phyloP scores from a whole-genome alignment of 2,888 invertebrate species.

The Sminthurides aquaticus region DNA sequence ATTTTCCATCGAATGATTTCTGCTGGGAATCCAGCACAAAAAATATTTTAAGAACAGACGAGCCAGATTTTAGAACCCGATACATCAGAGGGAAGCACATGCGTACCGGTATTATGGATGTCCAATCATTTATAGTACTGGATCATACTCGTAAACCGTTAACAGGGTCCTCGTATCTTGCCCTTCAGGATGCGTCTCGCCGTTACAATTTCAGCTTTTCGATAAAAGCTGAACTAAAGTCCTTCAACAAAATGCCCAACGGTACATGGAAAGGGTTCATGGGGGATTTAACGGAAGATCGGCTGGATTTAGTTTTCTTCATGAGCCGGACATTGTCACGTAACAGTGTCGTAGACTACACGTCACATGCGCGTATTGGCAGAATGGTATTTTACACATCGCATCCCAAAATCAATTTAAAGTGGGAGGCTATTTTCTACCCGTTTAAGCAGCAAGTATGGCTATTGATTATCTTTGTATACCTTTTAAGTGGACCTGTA shows the following conservation, averaged over 20 bases:
- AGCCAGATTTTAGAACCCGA: background rate
- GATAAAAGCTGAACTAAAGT: background rate
- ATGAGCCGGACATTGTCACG: background rate
- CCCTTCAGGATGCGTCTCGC: background rate
- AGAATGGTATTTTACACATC: background rate
- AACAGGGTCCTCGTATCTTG: background rate
- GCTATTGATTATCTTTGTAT: background rate
- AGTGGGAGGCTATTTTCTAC: background rate
- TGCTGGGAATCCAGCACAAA: no score
- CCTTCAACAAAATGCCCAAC: background rate
- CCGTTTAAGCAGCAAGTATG: background rate
- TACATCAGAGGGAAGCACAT: background rate
- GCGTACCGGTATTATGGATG: background rate
- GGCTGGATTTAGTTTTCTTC: background rate
- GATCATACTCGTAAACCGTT: background rate
- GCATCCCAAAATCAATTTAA: background rate
- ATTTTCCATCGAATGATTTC: background rate
- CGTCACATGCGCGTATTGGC: background rate
- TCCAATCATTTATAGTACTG: background rate
- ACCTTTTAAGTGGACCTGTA: background rate
- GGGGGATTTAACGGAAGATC: background rate
- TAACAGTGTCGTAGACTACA: background rate
- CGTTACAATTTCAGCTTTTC: background rate
- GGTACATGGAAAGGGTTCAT: constrained; percentile 14
- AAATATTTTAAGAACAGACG: no score